phyloP scores from a whole-genome alignment of 2,888 invertebrate genomes.

The Lymantria monacha region DNA sequence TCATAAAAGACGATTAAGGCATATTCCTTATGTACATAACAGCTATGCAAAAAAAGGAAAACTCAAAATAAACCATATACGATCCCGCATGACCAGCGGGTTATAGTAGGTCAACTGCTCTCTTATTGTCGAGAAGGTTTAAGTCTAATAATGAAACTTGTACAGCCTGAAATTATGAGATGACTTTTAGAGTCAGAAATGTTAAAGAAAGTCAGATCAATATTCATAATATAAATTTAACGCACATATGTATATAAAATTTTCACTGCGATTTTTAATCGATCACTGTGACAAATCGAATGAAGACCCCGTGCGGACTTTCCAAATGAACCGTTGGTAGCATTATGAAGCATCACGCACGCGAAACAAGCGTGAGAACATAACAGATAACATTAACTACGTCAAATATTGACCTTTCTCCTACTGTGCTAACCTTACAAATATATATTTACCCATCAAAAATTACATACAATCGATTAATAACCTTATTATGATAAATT shows the following conservation, averaged over 20 bases:
- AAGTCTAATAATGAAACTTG: too few relatives aligned
- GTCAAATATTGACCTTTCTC: conserved; percentile 65
- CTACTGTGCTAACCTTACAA: conserved; percentile 45
- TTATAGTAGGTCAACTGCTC: too few relatives aligned
- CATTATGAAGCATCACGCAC: conserved; percentile 45
- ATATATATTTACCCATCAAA: conserved; percentile 27
- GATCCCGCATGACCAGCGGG: too few relatives aligned
- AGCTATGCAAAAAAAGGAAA: too few relatives aligned
- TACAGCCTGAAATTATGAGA: too few relatives aligned
- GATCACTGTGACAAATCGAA: conserved; percentile 63
- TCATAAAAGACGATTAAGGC: too few relatives aligned
- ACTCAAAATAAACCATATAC: too few relatives aligned
- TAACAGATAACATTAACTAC: conserved; percentile 60
- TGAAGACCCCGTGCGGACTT: conserved; percentile 56
- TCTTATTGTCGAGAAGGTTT: too few relatives aligned
- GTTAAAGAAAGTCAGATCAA: too few relatives aligned
- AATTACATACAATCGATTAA: conserved; percentile 15
- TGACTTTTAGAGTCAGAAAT: too few relatives aligned
- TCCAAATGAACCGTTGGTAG: conserved; percentile 51
- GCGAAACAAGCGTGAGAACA: conserved; percentile 72
- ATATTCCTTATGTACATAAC: too few relatives aligned
- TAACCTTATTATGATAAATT: conserved; percentile 18
- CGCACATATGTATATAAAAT: conserved; percentile 39
- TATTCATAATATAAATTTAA: too few relatives aligned
- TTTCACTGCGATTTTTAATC: conserved; percentile 45